Evolutionary conservation across 2,113 vertebrate species (phyloP), one percentile per base, ranked within the genome.

Genomic region (Atlantisia rogersi): DNA sequence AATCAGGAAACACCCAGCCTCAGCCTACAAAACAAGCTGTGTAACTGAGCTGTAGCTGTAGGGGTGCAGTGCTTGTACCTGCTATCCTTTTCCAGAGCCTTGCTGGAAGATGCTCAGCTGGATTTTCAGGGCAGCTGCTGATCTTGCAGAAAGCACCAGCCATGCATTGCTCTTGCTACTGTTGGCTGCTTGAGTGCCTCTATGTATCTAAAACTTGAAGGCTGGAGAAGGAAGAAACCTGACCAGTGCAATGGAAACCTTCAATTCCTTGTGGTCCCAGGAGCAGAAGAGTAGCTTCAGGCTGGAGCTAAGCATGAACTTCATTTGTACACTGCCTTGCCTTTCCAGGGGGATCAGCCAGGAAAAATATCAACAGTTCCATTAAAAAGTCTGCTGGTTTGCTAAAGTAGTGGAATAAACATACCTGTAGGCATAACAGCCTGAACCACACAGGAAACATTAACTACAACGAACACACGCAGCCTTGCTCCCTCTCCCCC

Each of bases 321-420:
- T 68, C 46, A 1, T n/a, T 92, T 67, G 91, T 75, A 77, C 46
- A 0, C 88, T 26, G 92, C 91, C 88, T 95, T 4, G 84, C 92
- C 91, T 92, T 81, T 96, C 89, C 94, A 40, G 85, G 87, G 96
- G 94, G 73, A 91, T 62, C 83, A 14, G 97, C 97, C 97, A 98
- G 96, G 90, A 97, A 97, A 97, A 97, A 98, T 91, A 98, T 95
- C 97, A 97, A 96, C 97, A 97, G 95, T 97, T 97, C 97, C 97
- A 97, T 97, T 96, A 97, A 97, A 97, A 98, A 98, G 97, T 97
- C 96, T 97, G 97, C 97, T 87, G 97, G 91, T 96, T 97, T 94
- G 96, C 95, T 96, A 31, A 94, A 97, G 96, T 93, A 94, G 93
- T 95, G 97, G 91, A 74, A 97, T 96, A 97, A 97, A 96, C 97